phyloP scores from a whole-genome alignment of 1,140 invertebrate species.

The Drosophila tropicalis region DNA sequence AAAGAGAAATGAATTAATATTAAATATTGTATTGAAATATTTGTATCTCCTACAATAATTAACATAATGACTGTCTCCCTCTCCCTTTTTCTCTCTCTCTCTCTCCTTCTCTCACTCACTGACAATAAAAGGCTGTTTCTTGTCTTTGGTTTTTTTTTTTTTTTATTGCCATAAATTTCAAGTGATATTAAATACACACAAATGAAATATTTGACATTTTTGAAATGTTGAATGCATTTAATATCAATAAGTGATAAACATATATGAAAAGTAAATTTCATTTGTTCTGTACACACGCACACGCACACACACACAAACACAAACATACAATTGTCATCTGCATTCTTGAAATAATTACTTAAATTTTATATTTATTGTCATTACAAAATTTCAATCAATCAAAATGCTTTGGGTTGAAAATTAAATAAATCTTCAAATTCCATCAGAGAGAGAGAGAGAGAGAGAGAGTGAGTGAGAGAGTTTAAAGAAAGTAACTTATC shows the following conservation, averaged over 20 bases:
- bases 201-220: constrained; percentile 7
- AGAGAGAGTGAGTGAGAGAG: no score
- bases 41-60: not conserved
- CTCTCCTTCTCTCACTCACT: no score
- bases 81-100: no score
- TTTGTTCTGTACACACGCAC: not conserved
- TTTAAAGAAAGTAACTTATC: no score
- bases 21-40: constrained; percentile 28
- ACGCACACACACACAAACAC: not conserved
- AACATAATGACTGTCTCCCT: no score
- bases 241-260: not conserved
- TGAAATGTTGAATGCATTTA: not conserved
- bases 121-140: no score
- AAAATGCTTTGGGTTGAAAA: no score
- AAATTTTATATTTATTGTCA: no score
- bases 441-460: no score
- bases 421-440: no score
- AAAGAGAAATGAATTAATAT: constrained; percentile 17
- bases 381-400: no score
- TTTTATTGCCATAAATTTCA: not conserved
- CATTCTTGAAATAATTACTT: not conserved
- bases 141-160: no score
- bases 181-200: constrained; percentile 1
- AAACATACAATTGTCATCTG: not conserved
- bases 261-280: not conserved